Base-by-base conservation (phyloP, 2,797 vertebrate genomes). In the Platyrinchus mystaceus region DNA sequence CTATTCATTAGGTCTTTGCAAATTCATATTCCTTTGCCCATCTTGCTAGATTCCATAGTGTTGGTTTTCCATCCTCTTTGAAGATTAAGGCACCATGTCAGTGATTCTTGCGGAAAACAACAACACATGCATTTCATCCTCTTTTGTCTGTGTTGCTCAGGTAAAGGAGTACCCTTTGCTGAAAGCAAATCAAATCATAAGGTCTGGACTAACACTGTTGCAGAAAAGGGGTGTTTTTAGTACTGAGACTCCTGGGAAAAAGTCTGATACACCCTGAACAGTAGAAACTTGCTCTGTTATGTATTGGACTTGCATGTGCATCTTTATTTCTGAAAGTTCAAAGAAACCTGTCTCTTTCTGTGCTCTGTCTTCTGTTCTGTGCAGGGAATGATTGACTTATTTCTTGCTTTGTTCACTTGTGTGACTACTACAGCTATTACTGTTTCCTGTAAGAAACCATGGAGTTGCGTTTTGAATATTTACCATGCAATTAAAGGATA, bases 71-170 rank as follows among this genome's bases (percentile, higher is more conserved):
- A 43, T 46, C n/a, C 49, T 60, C 78, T 90, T 74, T 56, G 71
- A 89, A 94, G 90, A 94, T 47, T 82, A 93, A 95, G 90, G 90
- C 88, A 83, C 62, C 2, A 0, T 56, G 62, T 85, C 79, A 63
- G 56, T 77, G 89, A 94, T 85, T 91, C 52, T 24, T 77, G 68
- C 84, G 64, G 85, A 95, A 96, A 93, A 94, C 81, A 93, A 89
- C 43, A 90, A 12, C 69, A 64, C 0, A 0, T 60, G n/a, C 30
- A 34, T 44, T 90, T 90, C 59, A 88, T 50, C 39, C 36, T 87
- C 41, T 71, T 81, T 84, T 82, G 64, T 11, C 62, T 81, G 59
- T 17, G 69, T 64, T 74, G 74, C 44, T 81, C 60, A 63, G 88
- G 77, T 43, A 43, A 43, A 43, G 41, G 41, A 19, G 7, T 68